Conservation (phyloP, 2,113 vertebrate species). For the Calyptomena viridis region DNA sequence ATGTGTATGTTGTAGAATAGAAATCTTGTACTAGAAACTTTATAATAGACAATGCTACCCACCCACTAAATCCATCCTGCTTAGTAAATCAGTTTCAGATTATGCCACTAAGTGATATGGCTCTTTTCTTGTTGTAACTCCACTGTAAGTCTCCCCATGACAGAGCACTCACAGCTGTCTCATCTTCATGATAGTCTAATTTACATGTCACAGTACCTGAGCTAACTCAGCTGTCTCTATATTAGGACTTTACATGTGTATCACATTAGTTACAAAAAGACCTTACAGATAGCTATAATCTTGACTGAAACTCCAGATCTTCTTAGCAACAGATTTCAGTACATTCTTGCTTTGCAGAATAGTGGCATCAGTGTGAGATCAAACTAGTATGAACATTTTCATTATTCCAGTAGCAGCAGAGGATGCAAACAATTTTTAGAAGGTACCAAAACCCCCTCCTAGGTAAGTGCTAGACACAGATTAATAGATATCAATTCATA, state of each 20-base stretch:
- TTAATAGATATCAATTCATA: background rate
- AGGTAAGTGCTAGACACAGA: background rate
- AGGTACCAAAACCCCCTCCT: rapidly evolving
- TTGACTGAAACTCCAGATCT: background rate
- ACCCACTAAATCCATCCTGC: background rate
- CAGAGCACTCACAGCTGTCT: background rate
- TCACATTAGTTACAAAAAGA: background rate
- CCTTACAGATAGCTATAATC: background rate
- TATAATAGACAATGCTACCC: background rate
- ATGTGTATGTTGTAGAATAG: background rate
- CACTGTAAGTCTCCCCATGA: background rate
- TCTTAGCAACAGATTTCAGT: background rate
- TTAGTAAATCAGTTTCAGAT: background rate
- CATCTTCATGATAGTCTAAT: background rate
- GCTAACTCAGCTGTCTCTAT: background rate
- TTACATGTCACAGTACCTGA: background rate
- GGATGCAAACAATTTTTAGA: background rate
- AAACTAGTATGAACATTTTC: background rate
- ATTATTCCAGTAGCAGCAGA: background rate
- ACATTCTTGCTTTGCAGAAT: background rate
- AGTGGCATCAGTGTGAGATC: background rate
- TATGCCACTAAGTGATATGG: background rate
- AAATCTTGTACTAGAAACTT: background rate
- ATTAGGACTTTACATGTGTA: background rate
- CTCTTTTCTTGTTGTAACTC: background rate